Evolutionary conservation across 2,888 invertebrate species (phyloP).

Genomic region (Cenopis cana): DNA sequence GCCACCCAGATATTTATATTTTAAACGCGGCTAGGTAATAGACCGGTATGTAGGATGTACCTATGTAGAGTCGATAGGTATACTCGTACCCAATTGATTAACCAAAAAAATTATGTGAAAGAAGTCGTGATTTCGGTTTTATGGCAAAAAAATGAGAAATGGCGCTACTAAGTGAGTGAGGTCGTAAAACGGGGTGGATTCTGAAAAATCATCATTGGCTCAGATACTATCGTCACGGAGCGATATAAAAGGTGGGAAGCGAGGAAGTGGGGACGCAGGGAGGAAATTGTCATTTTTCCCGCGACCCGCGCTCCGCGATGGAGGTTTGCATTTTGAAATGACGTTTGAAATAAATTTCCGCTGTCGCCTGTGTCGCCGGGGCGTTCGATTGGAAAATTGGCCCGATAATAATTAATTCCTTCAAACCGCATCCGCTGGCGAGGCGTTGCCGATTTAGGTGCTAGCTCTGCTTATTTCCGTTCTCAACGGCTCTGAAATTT

Average conservation of each 20-base stretch:
- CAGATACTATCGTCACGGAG: conserved; percentile 16
- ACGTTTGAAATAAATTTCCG: conserved; percentile 82
- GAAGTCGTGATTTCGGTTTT: conserved; percentile 23
- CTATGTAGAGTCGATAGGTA: conserved; percentile 1
- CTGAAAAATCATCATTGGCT: conserved; percentile 17
- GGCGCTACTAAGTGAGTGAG: conserved; percentile 17
- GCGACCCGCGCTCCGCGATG: conserved; percentile 52
- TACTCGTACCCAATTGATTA: conserved; percentile 11
- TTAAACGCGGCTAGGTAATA: no score
- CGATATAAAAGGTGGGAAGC: conserved; percentile 47
- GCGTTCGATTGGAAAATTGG: conserved; percentile 80
- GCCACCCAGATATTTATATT: no score
- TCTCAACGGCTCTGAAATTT: conserved; percentile 37
- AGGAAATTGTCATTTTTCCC: conserved; percentile 74
- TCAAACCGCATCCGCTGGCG: conserved; percentile 63
- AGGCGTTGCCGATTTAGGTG: conserved; percentile 51
- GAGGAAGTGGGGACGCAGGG: conserved; percentile 43
- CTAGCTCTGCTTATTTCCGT: conserved; percentile 56
- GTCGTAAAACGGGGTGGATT: conserved; percentile 21
- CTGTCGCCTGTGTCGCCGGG: conserved; percentile 61
- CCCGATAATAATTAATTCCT: conserved; percentile 79
- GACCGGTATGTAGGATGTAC: no score
- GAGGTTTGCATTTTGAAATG: conserved; percentile 74
- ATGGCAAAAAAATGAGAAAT: conserved; percentile 25
- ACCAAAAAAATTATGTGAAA: conserved; percentile 4